A percentile compares a stretch with the other conserved stretches of the same genome.
phyloP scores from a whole-genome alignment of 2,888 invertebrate genomes.

The Tachina lurida region DNA sequence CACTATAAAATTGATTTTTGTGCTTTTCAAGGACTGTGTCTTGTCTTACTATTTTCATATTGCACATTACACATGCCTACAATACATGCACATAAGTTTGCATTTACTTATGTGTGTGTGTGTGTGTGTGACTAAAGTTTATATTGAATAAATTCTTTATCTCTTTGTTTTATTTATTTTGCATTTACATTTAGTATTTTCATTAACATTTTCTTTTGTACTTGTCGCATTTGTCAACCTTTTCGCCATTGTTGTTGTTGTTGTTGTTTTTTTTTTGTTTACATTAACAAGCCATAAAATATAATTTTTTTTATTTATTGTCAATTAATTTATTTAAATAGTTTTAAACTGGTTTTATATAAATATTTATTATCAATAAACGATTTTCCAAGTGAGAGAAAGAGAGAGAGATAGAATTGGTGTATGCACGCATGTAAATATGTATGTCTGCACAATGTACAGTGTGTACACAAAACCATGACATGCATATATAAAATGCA shows the following conservation, averaged over 20 bases:
- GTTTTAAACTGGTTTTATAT: slow-evolving; percentile 12
- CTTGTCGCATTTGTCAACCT: slow-evolving; percentile 10
- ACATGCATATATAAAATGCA: no score
- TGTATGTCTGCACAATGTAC: not conserved
- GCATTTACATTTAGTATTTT: slow-evolving; percentile 15
- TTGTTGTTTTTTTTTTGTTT: not conserved
- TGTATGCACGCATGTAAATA: not conserved
- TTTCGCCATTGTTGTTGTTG: not conserved
- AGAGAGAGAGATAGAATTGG: no score
- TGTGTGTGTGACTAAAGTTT: no score
- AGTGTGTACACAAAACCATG: no score
- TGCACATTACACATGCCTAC: not conserved
- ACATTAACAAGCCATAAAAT: slow-evolving; percentile 17
- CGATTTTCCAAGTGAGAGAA: not conserved
- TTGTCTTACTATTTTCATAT: not conserved
- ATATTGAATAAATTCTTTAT: slow-evolving; percentile 23
- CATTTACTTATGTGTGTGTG: not conserved
- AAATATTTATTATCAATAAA: slow-evolving; percentile 13
- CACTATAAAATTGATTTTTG: no score
- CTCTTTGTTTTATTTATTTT: slow-evolving; percentile 9
- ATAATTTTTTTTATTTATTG: not conserved
- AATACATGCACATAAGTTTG: no score
- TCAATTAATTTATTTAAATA: slow-evolving; percentile 37
- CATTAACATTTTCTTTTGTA: slow-evolving; percentile 12
- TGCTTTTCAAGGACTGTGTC: not conserved